These are phyloP conservation scores for Leptura quadrifasciata DNA, from an alignment of 2,888 invertebrate species.

Conservation along the genomic window DNA sequence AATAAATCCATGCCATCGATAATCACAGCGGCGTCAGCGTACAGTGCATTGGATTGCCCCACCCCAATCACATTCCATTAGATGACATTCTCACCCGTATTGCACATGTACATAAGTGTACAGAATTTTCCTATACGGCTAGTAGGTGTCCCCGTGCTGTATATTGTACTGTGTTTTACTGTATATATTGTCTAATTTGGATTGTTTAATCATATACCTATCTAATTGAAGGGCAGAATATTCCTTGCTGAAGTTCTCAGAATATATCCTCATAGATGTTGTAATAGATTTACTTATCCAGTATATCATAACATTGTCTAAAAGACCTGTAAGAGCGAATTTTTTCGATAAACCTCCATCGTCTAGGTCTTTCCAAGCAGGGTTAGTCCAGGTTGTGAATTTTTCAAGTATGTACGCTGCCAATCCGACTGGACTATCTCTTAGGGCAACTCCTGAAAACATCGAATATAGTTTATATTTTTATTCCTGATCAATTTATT, in stretches of 20 bases:
- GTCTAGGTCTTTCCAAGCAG: conserved; percentile 71
- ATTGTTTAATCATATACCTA: background rate
- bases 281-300: conserved; percentile 85
- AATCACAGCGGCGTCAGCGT: too few relatives aligned
- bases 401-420: conserved; percentile 95
- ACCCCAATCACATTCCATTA: too few relatives aligned
- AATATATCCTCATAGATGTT: conserved; percentile 84
- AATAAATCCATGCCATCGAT: too few relatives aligned
- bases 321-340: conserved; percentile 81
- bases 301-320: conserved; percentile 89
- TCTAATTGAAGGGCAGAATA: conserved; percentile 45
- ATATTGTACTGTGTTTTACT: too few relatives aligned
- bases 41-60: too few relatives aligned
- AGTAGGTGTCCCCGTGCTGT: too few relatives aligned
- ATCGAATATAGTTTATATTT: background rate
- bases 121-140: too few relatives aligned
- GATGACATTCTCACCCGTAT: too few relatives aligned
- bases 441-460: conserved; percentile 43
- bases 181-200: too few relatives aligned
- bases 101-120: too few relatives aligned
- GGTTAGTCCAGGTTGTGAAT: conserved; percentile 85
- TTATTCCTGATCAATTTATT: too few relatives aligned
- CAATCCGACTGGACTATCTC: conserved; percentile 88
- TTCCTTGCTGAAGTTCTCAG: conserved; percentile 76
- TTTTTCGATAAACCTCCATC: conserved; percentile 82